Evolutionary conservation across 2,797 vertebrate genomes (phyloP), one percentile per base, ranked within the genome.

Genomic region (Glossophaga mutica): DNA sequence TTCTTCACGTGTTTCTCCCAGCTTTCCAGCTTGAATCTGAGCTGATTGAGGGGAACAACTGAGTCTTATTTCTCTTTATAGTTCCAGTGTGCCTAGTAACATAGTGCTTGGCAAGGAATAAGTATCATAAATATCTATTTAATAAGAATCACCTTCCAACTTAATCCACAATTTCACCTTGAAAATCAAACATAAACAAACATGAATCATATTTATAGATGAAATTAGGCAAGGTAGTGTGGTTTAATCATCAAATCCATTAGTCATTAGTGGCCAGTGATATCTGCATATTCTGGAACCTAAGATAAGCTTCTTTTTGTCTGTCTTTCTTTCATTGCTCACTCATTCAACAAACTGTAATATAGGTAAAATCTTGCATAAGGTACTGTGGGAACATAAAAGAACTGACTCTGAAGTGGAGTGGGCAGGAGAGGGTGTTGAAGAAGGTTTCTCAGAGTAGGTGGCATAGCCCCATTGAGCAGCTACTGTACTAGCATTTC

Each of bases 121-220:
- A 39, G 24, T 59, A 76, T 87, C 67, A 95, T 83, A 93, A 91
- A 94, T 96, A 91, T 93, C 44, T 79, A 81, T 65, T 96, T 91
- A 78, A 50, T 95, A 90, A 95, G 67, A 90, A 91, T 87, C 12
- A 29, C 14, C 42, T 84, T 94, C 79, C 67, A 96, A 93, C n/a
- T 89, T 95, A 93, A 92, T 71, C 77, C 52, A 94, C 21, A 89
- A 73, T 94, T 97, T 96, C 65, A 73, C 76, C 79, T 91, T 87
- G 70, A 92, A 96, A 95, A 95, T 96, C 50, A 95, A 95, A 93
- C 62, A 74, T 42, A 95, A 96, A 46, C 46, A 94, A 94, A 93
- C 50, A 92, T 87, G 67, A 96, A 79, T 94, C 86, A 71, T 93
- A 37, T 84, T 94, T 93, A 59, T 89, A 81, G 82, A 84, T 94